Conservation (phyloP, 2,797 vertebrate species). For the Melanotaenia maccullochi region DNA sequence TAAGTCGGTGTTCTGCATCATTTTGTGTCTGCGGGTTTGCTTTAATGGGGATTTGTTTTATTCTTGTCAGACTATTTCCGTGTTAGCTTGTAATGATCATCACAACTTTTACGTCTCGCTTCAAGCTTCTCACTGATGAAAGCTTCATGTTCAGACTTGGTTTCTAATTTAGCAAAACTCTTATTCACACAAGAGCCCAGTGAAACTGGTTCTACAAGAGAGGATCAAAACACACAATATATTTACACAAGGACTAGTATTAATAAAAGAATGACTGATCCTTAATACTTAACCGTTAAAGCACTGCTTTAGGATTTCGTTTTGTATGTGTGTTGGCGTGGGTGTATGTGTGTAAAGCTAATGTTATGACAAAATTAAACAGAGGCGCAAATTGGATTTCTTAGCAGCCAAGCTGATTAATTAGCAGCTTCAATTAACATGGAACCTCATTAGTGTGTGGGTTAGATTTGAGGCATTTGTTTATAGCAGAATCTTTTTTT, state of each 20-base stretch:
- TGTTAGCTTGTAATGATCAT: background rate
- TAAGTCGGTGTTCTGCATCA: too few species aligned
- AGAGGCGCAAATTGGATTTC: conserved; percentile 38
- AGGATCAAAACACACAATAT: background rate
- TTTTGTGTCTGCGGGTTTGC: background rate
- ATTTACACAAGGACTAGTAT: background rate
- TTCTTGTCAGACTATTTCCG: background rate
- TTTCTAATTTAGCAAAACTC: background rate
- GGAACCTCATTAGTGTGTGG: conserved; percentile 56
- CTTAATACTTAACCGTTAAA: background rate
- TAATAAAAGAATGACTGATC: background rate
- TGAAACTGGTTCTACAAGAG: background rate
- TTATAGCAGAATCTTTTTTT: background rate
- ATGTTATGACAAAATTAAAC: conserved; percentile 38
- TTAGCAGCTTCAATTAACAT: conserved; percentile 58
- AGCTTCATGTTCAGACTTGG: background rate
- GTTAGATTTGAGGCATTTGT: conserved; percentile 24
- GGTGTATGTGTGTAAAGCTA: conserved; percentile 21
- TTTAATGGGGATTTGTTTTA: background rate
- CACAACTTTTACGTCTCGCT: background rate
- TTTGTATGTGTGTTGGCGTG: background rate
- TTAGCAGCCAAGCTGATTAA: conserved; percentile 57
- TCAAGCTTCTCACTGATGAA: background rate
- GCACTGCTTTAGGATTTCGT: background rate
- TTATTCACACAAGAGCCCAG: background rate